Base-by-base conservation (phyloP, 2,888 invertebrate genomes). In the Stomorhina lunata region DNA sequence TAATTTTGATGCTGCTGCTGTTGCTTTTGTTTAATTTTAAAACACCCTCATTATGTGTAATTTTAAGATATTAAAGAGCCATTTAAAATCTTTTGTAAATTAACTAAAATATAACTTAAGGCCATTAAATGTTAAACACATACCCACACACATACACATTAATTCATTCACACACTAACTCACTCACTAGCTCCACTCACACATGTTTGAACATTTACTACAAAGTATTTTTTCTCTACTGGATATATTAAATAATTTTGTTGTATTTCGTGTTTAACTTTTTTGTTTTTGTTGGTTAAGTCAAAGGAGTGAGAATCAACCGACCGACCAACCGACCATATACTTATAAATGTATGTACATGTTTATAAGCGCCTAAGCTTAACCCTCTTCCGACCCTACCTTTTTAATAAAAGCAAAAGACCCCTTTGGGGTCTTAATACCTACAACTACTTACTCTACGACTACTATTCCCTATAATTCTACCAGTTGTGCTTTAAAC, bases 21-120 rank as follows among this genome's bases (percentile, higher is more conserved):
- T n/a, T n/a, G 57, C 57, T 75, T 76, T 69, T 79, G 66, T 66
- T 79, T 79, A 59, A 66, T 48, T 72, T 68, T 43, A 59, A 71
- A 72, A 71, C 65, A 69, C 82, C 79, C 82, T 82, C 71, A 82
- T 82, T 82, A 82, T 79, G 71, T 79, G 75, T 76, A 79, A 79
- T 82, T 82, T 82, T 37, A 61, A 71, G 75, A 76, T 79, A 79
- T 82, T 82, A 79, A 82, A 79, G 79, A 79, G 66, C 71, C 75
- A 82, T 79, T 77, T 76, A 76, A 79, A 76, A 79, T 82, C 71
- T 79, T 76, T 73, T 57, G 22, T 79, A 66, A 79, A 76, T 82
- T 82, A 82, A 82, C 82, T 82, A 71, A 82, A 79, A 75, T 71
- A 82, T 71, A 79, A 76, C 82, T 76, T 53, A 27, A 65, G 79